These are phyloP conservation scores for Phaonia tiefii DNA, from an alignment of 2,888 invertebrate species.

Conservation along the genomic window DNA sequence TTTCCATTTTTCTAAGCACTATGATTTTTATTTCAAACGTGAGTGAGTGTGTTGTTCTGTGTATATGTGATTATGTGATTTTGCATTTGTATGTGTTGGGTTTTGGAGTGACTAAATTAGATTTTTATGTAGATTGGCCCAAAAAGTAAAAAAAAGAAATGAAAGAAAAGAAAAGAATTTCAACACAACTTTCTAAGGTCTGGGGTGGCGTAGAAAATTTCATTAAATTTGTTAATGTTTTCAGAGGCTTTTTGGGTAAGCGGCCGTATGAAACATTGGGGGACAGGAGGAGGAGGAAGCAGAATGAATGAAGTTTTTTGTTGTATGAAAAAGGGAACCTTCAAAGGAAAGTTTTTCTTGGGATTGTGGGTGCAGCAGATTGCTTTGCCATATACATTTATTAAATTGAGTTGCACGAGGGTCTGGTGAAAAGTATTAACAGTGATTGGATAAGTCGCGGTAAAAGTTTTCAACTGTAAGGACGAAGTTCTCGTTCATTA, in stretches of 20 bases:
- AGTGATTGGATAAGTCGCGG: neutral
- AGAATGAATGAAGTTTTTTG: neutral
- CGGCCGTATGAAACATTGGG: neutral
- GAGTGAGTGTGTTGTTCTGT: neutral
- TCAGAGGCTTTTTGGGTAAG: neutral
- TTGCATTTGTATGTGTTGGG: constrained; percentile 26
- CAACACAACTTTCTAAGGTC: neutral
- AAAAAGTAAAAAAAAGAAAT: constrained; percentile 43
- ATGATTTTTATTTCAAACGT: constrained; percentile 38
- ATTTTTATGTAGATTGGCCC: constrained; percentile 69
- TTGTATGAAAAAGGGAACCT: neutral
- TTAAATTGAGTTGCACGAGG: neutral
- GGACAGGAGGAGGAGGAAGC: too few relatives aligned
- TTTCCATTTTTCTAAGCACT: constrained; percentile 30
- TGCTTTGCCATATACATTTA: too few relatives aligned
- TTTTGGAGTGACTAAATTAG: constrained; percentile 61
- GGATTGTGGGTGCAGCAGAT: too few relatives aligned
- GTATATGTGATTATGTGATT: neutral
- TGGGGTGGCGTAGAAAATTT: constrained; percentile 6
- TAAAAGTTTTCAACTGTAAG: too few relatives aligned
- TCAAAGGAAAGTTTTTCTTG: neutral
- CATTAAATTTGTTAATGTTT: constrained; percentile 39
- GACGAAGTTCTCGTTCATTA: too few relatives aligned
- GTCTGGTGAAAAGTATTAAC: neutral
- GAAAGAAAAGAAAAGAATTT: constrained; percentile 29